phyloP scores from a whole-genome alignment of 2,888 invertebrate genomes.

The Lamellibrachia columna region DNA sequence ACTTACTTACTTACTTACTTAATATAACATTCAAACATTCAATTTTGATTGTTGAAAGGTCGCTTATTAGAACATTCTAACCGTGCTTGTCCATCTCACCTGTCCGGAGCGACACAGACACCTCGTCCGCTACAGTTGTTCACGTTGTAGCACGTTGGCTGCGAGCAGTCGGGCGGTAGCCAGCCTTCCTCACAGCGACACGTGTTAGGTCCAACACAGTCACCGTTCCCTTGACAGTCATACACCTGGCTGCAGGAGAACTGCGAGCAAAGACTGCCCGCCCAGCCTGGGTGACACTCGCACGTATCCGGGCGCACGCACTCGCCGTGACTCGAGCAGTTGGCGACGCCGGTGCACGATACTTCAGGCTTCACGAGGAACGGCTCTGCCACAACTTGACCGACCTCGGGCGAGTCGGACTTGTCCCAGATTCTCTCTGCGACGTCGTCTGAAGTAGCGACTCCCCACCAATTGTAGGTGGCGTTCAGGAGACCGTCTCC shows the following conservation, averaged over 20 bases:
- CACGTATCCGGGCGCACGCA: conserved; percentile 30
- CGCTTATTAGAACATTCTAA: background rate
- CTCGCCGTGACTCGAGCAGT: conserved; percentile 32
- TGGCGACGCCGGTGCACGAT: conserved; percentile 24
- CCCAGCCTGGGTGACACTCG: conserved; percentile 32
- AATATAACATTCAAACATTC: background rate
- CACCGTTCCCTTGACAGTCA: conserved; percentile 42
- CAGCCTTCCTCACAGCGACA: conserved; percentile 43
- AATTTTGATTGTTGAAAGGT: background rate
- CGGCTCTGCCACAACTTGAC: conserved; percentile 22
- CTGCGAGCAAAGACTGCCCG: conserved; percentile 28
- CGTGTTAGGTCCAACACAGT: conserved; percentile 43
- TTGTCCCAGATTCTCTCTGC: background rate
- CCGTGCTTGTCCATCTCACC: conserved; percentile 20
- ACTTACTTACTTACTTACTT: too few species aligned
- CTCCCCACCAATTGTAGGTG: background rate
- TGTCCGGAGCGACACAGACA: conserved; percentile 31
- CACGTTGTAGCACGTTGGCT: conserved; percentile 37
- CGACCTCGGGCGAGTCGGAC: background rate
- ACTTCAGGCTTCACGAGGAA: conserved; percentile 21
- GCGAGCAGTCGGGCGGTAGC: conserved; percentile 35
- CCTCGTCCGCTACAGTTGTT: conserved; percentile 33
- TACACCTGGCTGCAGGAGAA: conserved; percentile 33
- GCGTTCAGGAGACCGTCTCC: background rate
- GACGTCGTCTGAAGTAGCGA: background rate